These are phyloP conservation scores for Syrista parreyssii DNA, from an alignment of 2,888 invertebrate species.

Conservation along the genomic window DNA sequence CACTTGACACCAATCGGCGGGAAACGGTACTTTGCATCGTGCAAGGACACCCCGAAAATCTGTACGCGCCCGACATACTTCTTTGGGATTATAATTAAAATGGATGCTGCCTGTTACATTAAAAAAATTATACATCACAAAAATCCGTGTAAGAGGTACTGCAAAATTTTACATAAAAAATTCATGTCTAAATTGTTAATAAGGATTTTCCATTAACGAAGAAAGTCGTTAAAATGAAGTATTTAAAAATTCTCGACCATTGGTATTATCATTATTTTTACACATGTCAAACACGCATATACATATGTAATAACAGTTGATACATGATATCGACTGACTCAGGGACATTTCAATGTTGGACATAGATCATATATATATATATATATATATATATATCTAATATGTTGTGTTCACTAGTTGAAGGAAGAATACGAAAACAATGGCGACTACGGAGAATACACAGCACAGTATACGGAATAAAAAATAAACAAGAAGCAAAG, in stretches of 20 bases:
- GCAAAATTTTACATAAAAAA: background rate
- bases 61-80: background rate
- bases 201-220: background rate
- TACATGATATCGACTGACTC: background rate
- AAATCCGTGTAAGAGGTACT: background rate
- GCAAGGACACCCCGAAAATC: background rate
- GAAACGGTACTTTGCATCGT: background rate
- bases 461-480: background rate
- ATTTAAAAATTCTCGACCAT: background rate
- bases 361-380: background rate
- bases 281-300: too few species aligned
- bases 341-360: background rate
- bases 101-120: background rate
- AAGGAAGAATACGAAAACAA: background rate
- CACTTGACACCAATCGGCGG: conserved; percentile 15
- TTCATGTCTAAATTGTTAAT: background rate
- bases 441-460: background rate
- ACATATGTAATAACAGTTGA: too few species aligned
- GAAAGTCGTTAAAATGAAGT: background rate
- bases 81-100: background rate
- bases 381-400: background rate
- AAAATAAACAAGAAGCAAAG: background rate
- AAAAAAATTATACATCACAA: rapidly evolving
- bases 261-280: background rate
- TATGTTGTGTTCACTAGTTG: background rate